These are phyloP conservation scores for Etheostoma cragini DNA, from an alignment of 2,113 vertebrate genomes.

Conservation along the genomic window DNA sequence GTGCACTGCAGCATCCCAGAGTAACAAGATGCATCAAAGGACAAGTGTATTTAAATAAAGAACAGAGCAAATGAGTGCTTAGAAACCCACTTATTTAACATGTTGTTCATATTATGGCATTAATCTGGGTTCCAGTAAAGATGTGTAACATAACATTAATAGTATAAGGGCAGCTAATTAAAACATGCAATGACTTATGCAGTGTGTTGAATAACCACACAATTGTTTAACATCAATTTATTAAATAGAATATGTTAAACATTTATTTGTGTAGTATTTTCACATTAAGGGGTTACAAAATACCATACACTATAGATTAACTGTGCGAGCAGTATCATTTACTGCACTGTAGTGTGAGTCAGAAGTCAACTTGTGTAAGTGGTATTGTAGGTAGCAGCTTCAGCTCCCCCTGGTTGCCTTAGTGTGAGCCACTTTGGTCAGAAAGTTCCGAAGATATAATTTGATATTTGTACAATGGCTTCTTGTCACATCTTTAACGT, in stretches of 20 bases:
- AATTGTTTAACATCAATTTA: neutral
- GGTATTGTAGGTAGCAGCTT: neutral
- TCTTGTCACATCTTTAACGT: neutral
- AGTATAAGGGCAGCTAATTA: neutral
- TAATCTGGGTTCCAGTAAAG: neutral
- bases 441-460: neutral
- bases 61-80: neutral
- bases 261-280: neutral
- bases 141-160: neutral
- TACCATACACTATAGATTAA: neutral
- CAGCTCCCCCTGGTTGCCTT: neutral
- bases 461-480: conserved; percentile 1
- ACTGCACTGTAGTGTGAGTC: neutral
- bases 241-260: neutral
- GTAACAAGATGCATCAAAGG: neutral
- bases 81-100: neutral
- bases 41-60: neutral
- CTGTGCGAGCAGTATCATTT: neutral
- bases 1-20: neutral
- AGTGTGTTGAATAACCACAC: neutral
- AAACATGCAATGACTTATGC: neutral
- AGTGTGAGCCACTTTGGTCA: neutral
- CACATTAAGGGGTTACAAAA: neutral
- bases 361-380: neutral
- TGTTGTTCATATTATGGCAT: neutral